These are phyloP conservation scores for Antitype chi DNA, from an alignment of 2,888 invertebrate species.

Conservation along the genomic window DNA sequence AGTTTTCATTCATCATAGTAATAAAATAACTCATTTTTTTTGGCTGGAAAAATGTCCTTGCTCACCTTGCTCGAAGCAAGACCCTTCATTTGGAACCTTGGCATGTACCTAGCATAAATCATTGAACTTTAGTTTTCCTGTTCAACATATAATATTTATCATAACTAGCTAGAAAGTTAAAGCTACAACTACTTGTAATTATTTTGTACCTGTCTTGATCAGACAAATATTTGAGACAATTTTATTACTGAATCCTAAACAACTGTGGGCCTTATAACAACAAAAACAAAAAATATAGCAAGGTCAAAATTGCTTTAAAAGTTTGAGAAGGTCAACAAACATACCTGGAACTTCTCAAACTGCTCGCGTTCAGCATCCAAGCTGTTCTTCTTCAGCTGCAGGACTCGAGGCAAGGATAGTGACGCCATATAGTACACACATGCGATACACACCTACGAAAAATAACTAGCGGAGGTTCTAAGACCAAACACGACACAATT, in stretches of 20 bases:
- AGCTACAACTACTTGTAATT: not conserved
- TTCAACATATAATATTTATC: not conserved
- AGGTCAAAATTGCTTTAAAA: constrained; percentile 53
- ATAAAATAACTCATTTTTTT: not conserved
- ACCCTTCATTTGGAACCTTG: constrained; percentile 15
- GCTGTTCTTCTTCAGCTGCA: constrained; percentile 94
- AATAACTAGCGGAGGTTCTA: constrained; percentile 62
- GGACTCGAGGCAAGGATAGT: constrained; percentile 93
- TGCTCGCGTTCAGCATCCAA: constrained; percentile 95
- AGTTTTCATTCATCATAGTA: too few relatives aligned
- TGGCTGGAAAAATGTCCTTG: not conserved
- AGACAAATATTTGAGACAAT: not conserved
- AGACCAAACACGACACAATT: constrained; percentile 59
- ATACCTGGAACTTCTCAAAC: constrained; percentile 96
- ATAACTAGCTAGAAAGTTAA: not conserved
- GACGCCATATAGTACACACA: constrained; percentile 92
- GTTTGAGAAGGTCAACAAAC: constrained; percentile 49
- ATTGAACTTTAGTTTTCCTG: constrained; percentile 28
- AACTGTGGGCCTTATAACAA: not conserved
- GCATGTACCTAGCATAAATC: not conserved
- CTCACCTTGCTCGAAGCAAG: constrained; percentile 1
- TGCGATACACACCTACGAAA: constrained; percentile 76
- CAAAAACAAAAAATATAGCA: constrained; percentile 32
- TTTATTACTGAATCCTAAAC: not conserved
- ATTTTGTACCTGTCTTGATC: not conserved